phyloP scores from a whole-genome alignment of 35 echinoderm and acorn worm species.

The Apostichopus californicus region DNA sequence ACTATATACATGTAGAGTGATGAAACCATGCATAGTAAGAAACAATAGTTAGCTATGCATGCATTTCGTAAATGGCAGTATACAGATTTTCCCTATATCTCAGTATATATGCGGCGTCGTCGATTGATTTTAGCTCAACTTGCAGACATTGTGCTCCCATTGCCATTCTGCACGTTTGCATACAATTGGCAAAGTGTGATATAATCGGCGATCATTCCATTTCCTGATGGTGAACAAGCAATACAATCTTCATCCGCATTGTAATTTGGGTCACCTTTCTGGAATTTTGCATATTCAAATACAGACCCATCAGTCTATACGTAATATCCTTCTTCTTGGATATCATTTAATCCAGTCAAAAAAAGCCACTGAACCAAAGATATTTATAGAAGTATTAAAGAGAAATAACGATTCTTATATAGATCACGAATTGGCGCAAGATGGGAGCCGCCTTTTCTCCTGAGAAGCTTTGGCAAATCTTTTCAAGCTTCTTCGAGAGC shows the following conservation, averaged over 20 bases:
- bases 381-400: background rate
- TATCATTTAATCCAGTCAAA: background rate
- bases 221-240: background rate
- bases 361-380: background rate
- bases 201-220: background rate
- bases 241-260: background rate
- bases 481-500: background rate
- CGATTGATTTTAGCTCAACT: too few relatives aligned
- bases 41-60: too few relatives aligned
- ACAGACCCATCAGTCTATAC: background rate
- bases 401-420: background rate
- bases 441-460: background rate
- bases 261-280: background rate
- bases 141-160: too few relatives aligned
- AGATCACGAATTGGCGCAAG: conserved; percentile 5
- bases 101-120: too few relatives aligned
- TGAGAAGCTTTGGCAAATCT: background rate
- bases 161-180: too few relatives aligned
- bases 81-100: too few relatives aligned
- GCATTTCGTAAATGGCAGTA: too few relatives aligned
- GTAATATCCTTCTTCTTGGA: background rate
- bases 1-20: too few relatives aligned
- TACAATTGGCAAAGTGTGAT: background rate
- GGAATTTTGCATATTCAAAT: background rate
- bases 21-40: too few relatives aligned